Conservation (phyloP, 2,888 invertebrate genomes). For the Temnothorax unifasciatus region DNA sequence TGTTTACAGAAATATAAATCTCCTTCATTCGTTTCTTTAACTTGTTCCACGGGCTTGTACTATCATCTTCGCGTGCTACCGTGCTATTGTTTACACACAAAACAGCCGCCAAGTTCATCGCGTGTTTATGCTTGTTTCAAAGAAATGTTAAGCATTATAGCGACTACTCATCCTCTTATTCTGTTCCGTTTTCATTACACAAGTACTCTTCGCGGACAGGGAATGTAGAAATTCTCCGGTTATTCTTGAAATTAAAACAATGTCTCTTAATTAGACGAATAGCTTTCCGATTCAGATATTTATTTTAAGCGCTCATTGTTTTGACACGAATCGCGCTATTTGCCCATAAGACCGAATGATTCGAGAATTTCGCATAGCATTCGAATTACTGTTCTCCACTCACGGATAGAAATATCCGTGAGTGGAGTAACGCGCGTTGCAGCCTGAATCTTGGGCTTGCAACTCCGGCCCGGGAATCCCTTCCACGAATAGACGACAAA, state of each 20-base stretch:
- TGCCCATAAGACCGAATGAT: not conserved
- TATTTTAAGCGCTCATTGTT: not conserved
- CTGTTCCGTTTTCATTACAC: not conserved
- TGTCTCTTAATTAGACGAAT: not conserved
- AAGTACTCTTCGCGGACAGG: not conserved
- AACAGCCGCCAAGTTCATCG: conserved; percentile 42
- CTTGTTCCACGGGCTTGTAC: conserved; percentile 4
- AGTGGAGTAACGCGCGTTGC: not conserved
- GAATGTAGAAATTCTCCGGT: not conserved
- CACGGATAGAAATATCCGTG: conserved; percentile 4
- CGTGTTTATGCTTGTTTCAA: conserved; percentile 49
- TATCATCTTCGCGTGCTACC: conserved; percentile 31
- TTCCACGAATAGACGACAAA: conserved; percentile 59
- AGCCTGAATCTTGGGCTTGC: conserved; percentile 20
- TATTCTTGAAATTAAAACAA: conserved; percentile 1
- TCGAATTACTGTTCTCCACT: not conserved
- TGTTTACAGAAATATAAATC: conserved; percentile 42
- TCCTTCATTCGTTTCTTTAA: conserved; percentile 41
- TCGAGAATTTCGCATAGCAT: not conserved
- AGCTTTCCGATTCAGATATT: not conserved
- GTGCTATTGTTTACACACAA: conserved; percentile 45
- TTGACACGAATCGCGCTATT: not conserved
- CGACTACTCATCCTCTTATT: not conserved
- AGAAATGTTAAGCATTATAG: conserved; percentile 29
- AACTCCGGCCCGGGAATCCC: conserved; percentile 22